phyloP scores from a whole-genome alignment of 2,888 invertebrate genomes.

The Agelastica alni region DNA sequence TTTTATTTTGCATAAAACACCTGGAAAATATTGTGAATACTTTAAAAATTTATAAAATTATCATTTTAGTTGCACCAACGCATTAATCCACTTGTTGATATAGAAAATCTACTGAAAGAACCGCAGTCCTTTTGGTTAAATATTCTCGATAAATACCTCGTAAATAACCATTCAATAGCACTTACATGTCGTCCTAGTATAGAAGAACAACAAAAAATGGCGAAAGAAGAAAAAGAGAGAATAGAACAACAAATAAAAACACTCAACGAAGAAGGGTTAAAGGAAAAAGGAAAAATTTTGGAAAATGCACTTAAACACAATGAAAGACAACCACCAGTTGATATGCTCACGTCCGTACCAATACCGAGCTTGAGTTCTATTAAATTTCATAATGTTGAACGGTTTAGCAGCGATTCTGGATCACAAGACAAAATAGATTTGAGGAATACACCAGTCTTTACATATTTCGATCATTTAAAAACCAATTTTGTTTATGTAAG shows the following conservation, averaged over 20 bases:
- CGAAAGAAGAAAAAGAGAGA: conserved; percentile 73
- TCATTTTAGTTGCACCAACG: conserved; percentile 65
- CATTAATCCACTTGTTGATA: conserved; percentile 68
- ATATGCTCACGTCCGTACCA: conserved; percentile 72
- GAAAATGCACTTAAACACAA: conserved; percentile 74
- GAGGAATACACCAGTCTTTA: conserved; percentile 69
- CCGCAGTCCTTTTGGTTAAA: conserved; percentile 70
- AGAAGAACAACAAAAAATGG: conserved; percentile 67
- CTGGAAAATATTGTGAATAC: neutral
- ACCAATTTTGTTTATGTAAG: conserved; percentile 85
- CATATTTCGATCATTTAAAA: conserved; percentile 78
- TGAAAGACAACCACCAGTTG: conserved; percentile 73
- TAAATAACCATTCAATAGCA: conserved; percentile 65
- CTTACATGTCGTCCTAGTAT: conserved; percentile 69
- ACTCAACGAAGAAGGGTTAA: conserved; percentile 72
- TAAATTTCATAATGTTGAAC: conserved; percentile 64
- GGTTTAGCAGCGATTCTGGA: conserved; percentile 55
- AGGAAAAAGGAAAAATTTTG: conserved; percentile 63
- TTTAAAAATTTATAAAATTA: conserved; percentile 13
- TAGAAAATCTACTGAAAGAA: conserved; percentile 66
- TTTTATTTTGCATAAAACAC: too few species aligned
- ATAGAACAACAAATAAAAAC: conserved; percentile 66
- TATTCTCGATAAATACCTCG: conserved; percentile 71
- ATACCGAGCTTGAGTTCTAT: conserved; percentile 77
- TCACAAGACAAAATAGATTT: conserved; percentile 62